Evolutionary conservation across 2,888 invertebrate genomes (phyloP).

Genomic region (Adelphocoris suturalis): DNA sequence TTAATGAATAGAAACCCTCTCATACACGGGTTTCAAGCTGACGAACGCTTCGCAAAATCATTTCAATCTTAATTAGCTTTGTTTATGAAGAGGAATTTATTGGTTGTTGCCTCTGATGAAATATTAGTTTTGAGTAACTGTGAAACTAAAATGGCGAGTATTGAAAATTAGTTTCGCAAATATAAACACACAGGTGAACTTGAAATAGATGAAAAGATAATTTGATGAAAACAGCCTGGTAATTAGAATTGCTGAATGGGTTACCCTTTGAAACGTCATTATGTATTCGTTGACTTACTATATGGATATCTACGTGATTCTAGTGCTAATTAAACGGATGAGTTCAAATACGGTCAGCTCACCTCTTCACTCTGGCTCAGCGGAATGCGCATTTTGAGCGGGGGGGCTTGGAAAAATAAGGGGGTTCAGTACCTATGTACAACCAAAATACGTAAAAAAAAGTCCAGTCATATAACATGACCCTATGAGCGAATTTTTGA

Average conservation of each 20-base stretch:
- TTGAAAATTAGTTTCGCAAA: slow-evolving; percentile 48
- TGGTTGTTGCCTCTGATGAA: background rate
- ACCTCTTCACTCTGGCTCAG: too few relatives aligned
- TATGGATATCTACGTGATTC: background rate
- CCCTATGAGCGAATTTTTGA: too few relatives aligned
- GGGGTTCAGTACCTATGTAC: too few relatives aligned
- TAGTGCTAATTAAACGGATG: background rate
- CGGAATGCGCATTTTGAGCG: too few relatives aligned
- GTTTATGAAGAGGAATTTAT: slow-evolving; percentile 33
- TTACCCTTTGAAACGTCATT: slow-evolving; percentile 7
- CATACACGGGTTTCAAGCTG: background rate
- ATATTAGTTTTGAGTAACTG: slow-evolving; percentile 33
- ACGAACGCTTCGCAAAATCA: background rate
- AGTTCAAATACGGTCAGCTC: background rate
- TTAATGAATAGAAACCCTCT: slow-evolving; percentile 13
- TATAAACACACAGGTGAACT: slow-evolving; percentile 33
- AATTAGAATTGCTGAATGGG: background rate
- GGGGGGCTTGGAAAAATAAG: too few relatives aligned
- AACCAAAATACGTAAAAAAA: too few relatives aligned
- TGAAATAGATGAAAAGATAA: slow-evolving; percentile 43
- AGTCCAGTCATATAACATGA: too few relatives aligned
- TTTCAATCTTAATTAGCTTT: slow-evolving; percentile 43
- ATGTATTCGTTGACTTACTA: slow-evolving; percentile 1
- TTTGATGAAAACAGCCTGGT: slow-evolving; percentile 53
- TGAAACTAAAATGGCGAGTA: slow-evolving; percentile 37